A percentile compares a stretch with the other conserved stretches of the same genome.
phyloP scores from a whole-genome alignment of 2,888 invertebrate genomes.

The Standfussiana lucernea region DNA sequence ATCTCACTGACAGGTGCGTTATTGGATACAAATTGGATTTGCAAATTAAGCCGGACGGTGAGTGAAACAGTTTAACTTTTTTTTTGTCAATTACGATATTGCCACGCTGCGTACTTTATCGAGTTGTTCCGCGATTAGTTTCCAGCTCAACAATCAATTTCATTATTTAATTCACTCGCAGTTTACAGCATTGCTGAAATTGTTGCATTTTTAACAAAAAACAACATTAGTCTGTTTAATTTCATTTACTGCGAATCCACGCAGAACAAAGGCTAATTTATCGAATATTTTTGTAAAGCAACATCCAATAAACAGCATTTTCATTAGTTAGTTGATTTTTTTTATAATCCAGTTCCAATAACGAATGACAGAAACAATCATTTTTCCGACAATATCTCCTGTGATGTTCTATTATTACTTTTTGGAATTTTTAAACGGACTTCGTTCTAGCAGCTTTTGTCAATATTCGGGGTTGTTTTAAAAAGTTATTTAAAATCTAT shows the following conservation, averaged over 20 bases:
- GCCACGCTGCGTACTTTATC: slow-evolving; percentile 54
- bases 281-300: slow-evolving; percentile 12
- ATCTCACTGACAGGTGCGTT: slow-evolving; percentile 74
- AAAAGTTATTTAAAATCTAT: not conserved
- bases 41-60: slow-evolving; percentile 76
- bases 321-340: slow-evolving; percentile 19
- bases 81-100: slow-evolving; percentile 68
- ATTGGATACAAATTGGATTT: slow-evolving; percentile 79
- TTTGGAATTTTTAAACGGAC: not conserved
- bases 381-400: slow-evolving; percentile 15
- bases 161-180: slow-evolving; percentile 50
- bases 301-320: slow-evolving; percentile 1
- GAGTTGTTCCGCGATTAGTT: slow-evolving; percentile 63
- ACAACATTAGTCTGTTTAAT: slow-evolving; percentile 12
- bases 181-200: slow-evolving; percentile 46
- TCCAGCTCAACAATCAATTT: slow-evolving; percentile 57
- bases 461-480: not conserved
- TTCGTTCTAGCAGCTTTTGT: not conserved
- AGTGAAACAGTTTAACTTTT: slow-evolving; percentile 71
- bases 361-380: slow-evolving; percentile 10
- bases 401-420: not conserved
- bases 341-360: slow-evolving; percentile 21
- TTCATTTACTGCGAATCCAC: slow-evolving; percentile 1
- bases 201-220: slow-evolving; percentile 8
- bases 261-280: slow-evolving; percentile 2